phyloP scores from a whole-genome alignment of 2,888 invertebrate genomes.

The Anticlea derivata region DNA sequence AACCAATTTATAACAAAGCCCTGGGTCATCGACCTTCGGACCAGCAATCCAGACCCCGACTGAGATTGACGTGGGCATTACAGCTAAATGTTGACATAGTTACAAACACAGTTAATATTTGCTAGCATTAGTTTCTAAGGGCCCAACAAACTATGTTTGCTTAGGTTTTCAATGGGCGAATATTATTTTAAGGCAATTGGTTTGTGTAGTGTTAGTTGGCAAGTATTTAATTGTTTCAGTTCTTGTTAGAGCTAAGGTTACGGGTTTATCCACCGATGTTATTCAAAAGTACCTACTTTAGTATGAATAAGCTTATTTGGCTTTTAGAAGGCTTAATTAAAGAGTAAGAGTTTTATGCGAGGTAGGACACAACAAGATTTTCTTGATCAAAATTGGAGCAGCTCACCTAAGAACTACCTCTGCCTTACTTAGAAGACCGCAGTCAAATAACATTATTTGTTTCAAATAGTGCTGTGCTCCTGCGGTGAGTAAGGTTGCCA shows the following conservation, averaged over 20 bases:
- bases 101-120: conserved; percentile 16
- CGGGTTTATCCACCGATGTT: background rate
- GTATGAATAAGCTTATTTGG: too few species aligned
- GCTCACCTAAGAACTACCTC: too few species aligned
- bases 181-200: conserved; percentile 18
- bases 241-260: background rate
- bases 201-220: background rate
- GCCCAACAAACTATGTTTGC: conserved; percentile 17
- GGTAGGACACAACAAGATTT: too few species aligned
- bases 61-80: conserved; percentile 6
- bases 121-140: conserved; percentile 14
- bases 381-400: too few species aligned
- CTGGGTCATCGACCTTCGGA: background rate
- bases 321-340: too few species aligned
- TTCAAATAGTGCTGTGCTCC: too few species aligned
- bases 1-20: too few species aligned
- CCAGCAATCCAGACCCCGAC: background rate
- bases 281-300: too few species aligned
- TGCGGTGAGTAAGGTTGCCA: too few species aligned
- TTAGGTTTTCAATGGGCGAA: conserved; percentile 13
- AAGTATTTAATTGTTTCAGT: conserved; percentile 1
- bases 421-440: too few species aligned
- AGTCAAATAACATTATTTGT: too few species aligned
- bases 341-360: too few species aligned
- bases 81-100: conserved; percentile 5